These are phyloP conservation scores for Caenorhabditis sulstoni DNA, from an alignment of 2,888 invertebrate genomes.

Conservation along the genomic window DNA sequence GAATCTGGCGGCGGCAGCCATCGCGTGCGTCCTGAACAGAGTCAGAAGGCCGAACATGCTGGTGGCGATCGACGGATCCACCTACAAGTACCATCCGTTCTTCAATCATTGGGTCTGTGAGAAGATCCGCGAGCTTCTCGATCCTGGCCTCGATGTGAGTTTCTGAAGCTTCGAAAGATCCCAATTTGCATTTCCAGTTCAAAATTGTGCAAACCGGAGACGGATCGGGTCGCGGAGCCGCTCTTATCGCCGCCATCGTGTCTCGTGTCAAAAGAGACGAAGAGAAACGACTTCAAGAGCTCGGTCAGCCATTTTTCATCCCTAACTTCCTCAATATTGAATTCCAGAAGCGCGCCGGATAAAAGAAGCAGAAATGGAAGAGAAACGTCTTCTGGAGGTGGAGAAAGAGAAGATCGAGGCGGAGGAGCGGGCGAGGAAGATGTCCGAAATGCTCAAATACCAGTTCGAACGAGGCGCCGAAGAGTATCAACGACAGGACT, in stretches of 20 bases:
- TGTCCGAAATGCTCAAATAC: slow-evolving; percentile 56
- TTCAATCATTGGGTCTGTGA: slow-evolving; percentile 95
- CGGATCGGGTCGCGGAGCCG: slow-evolving; percentile 94
- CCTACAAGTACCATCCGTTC: slow-evolving; percentile 95
- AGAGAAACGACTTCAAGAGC: slow-evolving; percentile 52
- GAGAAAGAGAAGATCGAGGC: slow-evolving; percentile 53
- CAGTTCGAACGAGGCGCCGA: slow-evolving; percentile 56
- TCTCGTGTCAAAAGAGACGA: slow-evolving; percentile 64
- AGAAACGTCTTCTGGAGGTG: slow-evolving; percentile 40
- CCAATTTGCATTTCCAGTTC: slow-evolving; percentile 52
- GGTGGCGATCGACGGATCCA: slow-evolving; percentile 95
- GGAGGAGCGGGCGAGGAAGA: slow-evolving; percentile 48
- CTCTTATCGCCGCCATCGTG: slow-evolving; percentile 91
- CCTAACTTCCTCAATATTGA: background rate
- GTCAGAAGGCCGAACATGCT: slow-evolving; percentile 89
- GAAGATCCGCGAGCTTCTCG: slow-evolving; percentile 85
- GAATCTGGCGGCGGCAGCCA: slow-evolving; percentile 88
- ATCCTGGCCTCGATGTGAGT: slow-evolving; percentile 82
- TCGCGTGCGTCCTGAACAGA: slow-evolving; percentile 90
- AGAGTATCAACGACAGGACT: slow-evolving; percentile 30
- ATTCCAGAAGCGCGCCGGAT: slow-evolving; percentile 36
- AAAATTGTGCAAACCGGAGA: slow-evolving; percentile 92
- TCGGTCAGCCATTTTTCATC: slow-evolving; percentile 29
- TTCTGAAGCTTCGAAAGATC: no score
- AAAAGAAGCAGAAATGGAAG: slow-evolving; percentile 49